These are phyloP conservation scores for Drosophila longiperda DNA, from an alignment of 2,888 invertebrate species.

Conservation along the genomic window DNA sequence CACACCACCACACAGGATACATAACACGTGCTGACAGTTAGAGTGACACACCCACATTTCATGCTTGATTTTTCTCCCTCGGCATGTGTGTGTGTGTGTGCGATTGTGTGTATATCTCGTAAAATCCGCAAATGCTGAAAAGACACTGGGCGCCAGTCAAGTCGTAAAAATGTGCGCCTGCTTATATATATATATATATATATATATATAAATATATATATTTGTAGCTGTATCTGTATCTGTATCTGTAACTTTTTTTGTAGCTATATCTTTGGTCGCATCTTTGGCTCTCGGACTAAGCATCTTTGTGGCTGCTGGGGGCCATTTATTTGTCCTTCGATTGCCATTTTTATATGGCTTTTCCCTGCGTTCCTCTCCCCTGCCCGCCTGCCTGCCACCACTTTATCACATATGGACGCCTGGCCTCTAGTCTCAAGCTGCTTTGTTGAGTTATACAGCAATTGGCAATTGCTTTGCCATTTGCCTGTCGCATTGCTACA, in stretches of 20 bases:
- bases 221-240: conserved; percentile 23
- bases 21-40: conserved; percentile 44
- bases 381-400: background rate
- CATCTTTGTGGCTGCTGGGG: conserved; percentile 35
- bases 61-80: conserved; percentile 19
- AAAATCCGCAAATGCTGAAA: conserved; percentile 59
- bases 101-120: conserved; percentile 40
- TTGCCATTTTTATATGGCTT: conserved; percentile 41
- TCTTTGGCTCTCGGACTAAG: conserved; percentile 25
- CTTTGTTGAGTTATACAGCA: conserved; percentile 50
- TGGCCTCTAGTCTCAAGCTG: conserved; percentile 20
- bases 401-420: background rate
- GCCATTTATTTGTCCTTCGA: conserved; percentile 48
- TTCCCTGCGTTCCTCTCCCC: background rate
- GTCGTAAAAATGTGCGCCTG: conserved; percentile 63
- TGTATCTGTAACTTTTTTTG: conserved; percentile 21
- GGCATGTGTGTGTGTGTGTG: conserved; percentile 3
- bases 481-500: conserved; percentile 56
- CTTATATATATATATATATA: background rate
- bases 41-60: conserved; percentile 30
- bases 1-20: conserved; percentile 3
- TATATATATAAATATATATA: background rate
- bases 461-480: conserved; percentile 68
- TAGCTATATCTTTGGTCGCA: conserved; percentile 23
- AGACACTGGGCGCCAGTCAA: conserved; percentile 68